Evolutionary conservation across 2,888 invertebrate species (phyloP).

Genomic region (Athalia cordata): DNA sequence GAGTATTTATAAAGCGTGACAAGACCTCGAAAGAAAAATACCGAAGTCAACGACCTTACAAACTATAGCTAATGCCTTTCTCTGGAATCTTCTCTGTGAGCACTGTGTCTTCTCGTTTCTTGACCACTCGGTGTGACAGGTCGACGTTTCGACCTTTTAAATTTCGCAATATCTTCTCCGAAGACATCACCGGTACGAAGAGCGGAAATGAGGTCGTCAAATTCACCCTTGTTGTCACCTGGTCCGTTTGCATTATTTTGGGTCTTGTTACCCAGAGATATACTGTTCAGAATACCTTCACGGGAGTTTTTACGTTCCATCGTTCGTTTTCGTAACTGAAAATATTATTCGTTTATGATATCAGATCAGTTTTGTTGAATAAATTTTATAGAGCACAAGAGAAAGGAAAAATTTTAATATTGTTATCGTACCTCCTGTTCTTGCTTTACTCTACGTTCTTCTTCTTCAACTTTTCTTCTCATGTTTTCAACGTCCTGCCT

Average conservation of each 20-base stretch:
- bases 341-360: background rate
- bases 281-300: constrained; percentile 85
- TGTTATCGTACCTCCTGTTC: constrained; percentile 83
- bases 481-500: constrained; percentile 92
- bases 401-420: constrained; percentile 22
- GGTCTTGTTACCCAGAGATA: constrained; percentile 81
- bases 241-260: constrained; percentile 78
- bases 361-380: background rate
- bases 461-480: constrained; percentile 88
- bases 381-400: constrained; percentile 22
- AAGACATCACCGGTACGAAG: constrained; percentile 95
- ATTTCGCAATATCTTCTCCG: constrained; percentile 96
- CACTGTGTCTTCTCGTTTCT: constrained; percentile 79
- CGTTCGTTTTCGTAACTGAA: constrained; percentile 86
- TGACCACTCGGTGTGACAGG: constrained; percentile 76
- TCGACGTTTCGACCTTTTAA: constrained; percentile 85
- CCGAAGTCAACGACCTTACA: constrained; percentile 16
- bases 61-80: constrained; percentile 74
- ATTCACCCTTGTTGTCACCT: constrained; percentile 86
- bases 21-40: no score
- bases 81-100: constrained; percentile 81
- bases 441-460: constrained; percentile 90
- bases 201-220: constrained; percentile 96
- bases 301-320: constrained; percentile 89
- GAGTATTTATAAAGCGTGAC: background rate